Base-by-base conservation (phyloP, 2,113 vertebrate species). In the Pelodiscus sinensis region DNA sequence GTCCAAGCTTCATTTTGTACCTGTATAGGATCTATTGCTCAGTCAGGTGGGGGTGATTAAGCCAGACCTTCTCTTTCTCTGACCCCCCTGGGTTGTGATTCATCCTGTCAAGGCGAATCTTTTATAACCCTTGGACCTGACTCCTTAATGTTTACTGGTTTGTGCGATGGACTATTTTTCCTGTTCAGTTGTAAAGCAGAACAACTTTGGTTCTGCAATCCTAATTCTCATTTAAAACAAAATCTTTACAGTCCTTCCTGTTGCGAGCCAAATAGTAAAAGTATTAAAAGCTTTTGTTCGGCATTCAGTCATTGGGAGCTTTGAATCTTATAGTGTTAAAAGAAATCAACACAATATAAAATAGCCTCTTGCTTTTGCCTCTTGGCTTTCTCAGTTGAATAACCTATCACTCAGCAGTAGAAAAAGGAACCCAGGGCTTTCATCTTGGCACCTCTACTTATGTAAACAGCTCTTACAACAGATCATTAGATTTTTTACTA, bases 351-450 rank as follows among this genome's bases (percentile, higher is more conserved):
- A 65, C 60, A 80, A 84, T 35, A 55, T 65, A 88, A 90, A 94
- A 93, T 90, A 91, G 51, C 44, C 84, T 87, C 54, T 58, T 82
- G 54, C 54, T 93, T 91, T 93, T 94, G 54, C 84, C 82, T 88
- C 83, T 92, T 94, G 83, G 82, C 78, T 93, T 79, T 54, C 88
- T 94, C 2, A 0, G 82, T 81, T 85, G 54, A 84, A 82, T 68
- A 89, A 60, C 60, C 58, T 84, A 68, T 84, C 85, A 90, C 81
- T 86, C 87, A 92, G 89, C 83, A 93, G 86, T 90, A 93, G 91
- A 19, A 90, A 44, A 96, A 93, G 91, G 84, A 96, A 95, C 90
- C 81, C 79, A 68, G 8, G 38, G 91, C 58, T 97, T 96, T 95
- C 83, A 91, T 89, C 89, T 96, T 96, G 93, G 93, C 92, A 93